These are phyloP conservation scores for Rousettus madagascariensis DNA, from an alignment of 2,797 vertebrate species.

Conservation along the genomic window DNA sequence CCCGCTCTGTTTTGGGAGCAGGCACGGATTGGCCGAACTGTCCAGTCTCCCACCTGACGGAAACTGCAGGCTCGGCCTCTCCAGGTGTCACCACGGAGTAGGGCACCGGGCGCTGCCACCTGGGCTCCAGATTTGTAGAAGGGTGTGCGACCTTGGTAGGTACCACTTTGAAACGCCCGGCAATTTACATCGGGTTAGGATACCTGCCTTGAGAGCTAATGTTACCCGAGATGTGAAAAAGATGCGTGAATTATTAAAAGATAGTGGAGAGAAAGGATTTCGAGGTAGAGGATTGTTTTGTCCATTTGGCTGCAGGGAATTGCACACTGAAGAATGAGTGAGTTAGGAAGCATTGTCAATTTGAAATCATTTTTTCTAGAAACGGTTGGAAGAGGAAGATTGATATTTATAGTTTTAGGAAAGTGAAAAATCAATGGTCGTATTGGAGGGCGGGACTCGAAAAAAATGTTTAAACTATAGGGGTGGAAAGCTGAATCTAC, in stretches of 20 bases:
- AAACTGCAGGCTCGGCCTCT: background rate
- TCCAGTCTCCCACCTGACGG: background rate
- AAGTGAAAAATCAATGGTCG: conserved; percentile 16
- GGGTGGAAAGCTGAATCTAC: background rate
- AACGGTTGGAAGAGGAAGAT: background rate
- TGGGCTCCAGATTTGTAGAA: background rate
- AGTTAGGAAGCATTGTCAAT: background rate
- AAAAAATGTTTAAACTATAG: background rate
- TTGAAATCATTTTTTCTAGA: background rate
- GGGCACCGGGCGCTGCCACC: background rate
- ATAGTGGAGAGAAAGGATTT: background rate
- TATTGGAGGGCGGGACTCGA: conserved; percentile 27
- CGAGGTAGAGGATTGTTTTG: background rate
- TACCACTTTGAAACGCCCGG: conserved; percentile 15
- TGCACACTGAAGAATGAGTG: background rate
- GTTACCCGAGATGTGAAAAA: background rate
- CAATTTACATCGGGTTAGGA: background rate
- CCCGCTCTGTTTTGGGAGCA: background rate
- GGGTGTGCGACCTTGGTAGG: conserved; percentile 39
- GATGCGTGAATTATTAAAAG: background rate
- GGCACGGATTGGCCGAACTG: background rate
- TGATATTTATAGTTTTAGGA: conserved; percentile 29
- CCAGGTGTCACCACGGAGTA: background rate
- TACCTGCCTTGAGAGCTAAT: background rate
- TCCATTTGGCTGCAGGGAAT: background rate